Evolutionary conservation across 2,797 vertebrate genomes (phyloP).

Genomic region (Eulemur coronatus): DNA sequence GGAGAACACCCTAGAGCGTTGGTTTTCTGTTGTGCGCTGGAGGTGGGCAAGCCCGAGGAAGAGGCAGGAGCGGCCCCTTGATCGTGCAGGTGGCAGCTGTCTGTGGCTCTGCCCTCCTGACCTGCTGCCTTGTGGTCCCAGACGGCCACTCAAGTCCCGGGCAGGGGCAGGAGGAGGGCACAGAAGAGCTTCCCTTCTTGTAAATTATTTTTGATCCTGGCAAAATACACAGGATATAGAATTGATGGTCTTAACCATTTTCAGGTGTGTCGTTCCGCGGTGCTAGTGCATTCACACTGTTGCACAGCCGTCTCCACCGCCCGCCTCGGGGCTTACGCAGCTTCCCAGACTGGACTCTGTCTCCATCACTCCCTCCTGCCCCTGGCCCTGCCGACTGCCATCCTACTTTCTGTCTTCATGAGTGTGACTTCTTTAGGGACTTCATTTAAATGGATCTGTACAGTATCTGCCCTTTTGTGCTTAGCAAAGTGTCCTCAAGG

Average conservation of each 20-base stretch:
- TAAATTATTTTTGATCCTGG: neutral
- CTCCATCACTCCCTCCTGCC: too few relatives aligned
- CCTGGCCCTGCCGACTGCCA: neutral
- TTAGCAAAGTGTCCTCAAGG: neutral
- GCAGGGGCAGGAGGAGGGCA: neutral
- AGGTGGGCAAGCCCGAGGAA: neutral
- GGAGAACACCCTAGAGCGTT: neutral
- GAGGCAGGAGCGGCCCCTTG: too few relatives aligned
- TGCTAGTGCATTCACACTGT: too few relatives aligned
- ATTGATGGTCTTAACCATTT: neutral
- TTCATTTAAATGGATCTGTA: neutral
- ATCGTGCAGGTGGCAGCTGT: neutral
- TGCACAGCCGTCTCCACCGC: too few relatives aligned
- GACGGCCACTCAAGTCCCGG: neutral
- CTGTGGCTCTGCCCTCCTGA: too few relatives aligned
- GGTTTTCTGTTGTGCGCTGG: neutral
- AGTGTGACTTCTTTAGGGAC: too few relatives aligned
- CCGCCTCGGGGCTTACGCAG: fast-evolving
- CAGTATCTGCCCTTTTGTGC: neutral
- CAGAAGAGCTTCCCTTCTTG: neutral
- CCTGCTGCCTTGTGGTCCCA: neutral
- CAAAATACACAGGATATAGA: neutral
- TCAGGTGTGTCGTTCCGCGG: too few relatives aligned
- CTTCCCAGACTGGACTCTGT: neutral
- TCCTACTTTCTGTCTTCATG: neutral